Evolutionary conservation across 1,140 invertebrate species (phyloP), one percentile per base, ranked within the genome.

Genomic region (Pseudomyrmex pallidus): DNA sequence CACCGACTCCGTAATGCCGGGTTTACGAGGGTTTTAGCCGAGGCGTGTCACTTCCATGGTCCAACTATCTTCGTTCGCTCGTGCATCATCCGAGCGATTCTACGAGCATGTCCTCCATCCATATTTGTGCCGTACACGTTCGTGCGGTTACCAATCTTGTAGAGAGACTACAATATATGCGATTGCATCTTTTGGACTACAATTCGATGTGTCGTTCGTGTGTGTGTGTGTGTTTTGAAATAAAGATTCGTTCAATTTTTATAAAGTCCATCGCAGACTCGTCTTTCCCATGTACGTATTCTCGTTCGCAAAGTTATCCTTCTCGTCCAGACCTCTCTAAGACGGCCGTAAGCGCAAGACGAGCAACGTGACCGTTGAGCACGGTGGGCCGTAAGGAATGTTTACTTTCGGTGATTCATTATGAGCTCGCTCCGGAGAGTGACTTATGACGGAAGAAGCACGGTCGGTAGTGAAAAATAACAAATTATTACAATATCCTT

Each of bases 21-120:
- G 90, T 91, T 93, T 93, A 92, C 87, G 91, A 89, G 89, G 89
- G 88, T 91, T 93, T 92, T 92, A 89, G 89, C 84, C 52, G 64
- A 84, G 87, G 83, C 89, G 80, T 91, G 91, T 93, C 92, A 92
- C 87, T 89, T 87, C 80, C 85, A 91, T 61, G 85, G 78, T 59
- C 66, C 82, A 76, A 87, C 82, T 85, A 87, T 83, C 86, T 84
- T 86, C 57, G 84, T 86, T 86, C 84, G 85, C 68, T 44, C 72
- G 25, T 84, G 63, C 44, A 73, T 46, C 63, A 46, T 50, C 4
- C 48, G 35, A 35, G 56, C 77, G 8, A 52, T 80, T 78, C 50
- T 20, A 56, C 17, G 44, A 56, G 46, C 61, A 67, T 67, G 25
- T 35, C 12, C 54, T 50, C 35, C 50, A 52, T 61, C 15, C n/a